Percentiles rank a stretch among this genome's conserved stretches.
phyloP scores from a whole-genome alignment of 2,113 vertebrate species.

The Cyanoramphus novaezelandiae region DNA sequence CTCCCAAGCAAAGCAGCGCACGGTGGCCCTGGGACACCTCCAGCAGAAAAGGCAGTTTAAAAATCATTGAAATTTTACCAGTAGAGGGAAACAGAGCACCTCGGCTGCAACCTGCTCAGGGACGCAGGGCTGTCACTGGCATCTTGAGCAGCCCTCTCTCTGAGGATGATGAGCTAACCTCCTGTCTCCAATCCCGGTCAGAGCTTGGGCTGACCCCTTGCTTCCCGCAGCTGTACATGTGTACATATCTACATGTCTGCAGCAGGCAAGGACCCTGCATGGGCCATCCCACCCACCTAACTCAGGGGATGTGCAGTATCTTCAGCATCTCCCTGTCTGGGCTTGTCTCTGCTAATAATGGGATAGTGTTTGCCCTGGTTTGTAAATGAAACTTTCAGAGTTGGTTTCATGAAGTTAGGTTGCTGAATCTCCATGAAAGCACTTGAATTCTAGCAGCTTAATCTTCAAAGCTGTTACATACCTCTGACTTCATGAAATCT shows the following conservation, averaged over 20 bases:
- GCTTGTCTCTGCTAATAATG: neutral
- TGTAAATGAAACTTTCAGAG: neutral
- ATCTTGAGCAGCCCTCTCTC: neutral
- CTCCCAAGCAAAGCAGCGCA: neutral
- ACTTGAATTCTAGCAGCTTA: neutral
- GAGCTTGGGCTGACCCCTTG: accelerated
- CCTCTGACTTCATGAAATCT: neutral
- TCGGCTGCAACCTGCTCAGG: neutral
- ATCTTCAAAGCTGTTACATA: neutral
- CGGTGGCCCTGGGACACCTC: neutral
- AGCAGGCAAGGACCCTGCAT: neutral
- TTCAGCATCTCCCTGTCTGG: neutral
- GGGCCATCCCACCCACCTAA: neutral
- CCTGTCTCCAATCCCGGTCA: neutral
- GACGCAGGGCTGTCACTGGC: neutral
- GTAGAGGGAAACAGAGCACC: conserved; percentile 55
- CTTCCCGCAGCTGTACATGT: accelerated
- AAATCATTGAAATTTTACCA: neutral
- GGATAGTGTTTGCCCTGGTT: neutral
- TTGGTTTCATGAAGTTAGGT: neutral
- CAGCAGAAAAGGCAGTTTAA: neutral
- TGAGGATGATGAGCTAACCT: neutral
- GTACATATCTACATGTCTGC: neutral
- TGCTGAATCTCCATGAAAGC: neutral
- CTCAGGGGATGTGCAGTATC: neutral